Evolutionary conservation across 2,888 invertebrate genomes (phyloP), one percentile per base, ranked within the genome.

Genomic region (Plebejus argus): DNA sequence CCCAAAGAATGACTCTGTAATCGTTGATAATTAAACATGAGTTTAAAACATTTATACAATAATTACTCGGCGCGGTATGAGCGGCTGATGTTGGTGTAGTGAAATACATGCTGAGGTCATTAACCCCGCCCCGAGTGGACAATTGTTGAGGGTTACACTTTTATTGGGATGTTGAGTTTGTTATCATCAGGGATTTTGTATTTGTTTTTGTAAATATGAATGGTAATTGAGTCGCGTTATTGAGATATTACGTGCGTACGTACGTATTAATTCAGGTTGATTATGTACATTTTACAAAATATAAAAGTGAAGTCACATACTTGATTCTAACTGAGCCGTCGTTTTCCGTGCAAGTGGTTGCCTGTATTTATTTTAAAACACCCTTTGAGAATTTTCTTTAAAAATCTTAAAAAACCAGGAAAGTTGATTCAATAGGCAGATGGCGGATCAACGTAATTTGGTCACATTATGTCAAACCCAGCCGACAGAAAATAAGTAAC

Each of bases 21-120:
- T 61, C 12, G n/a, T 3, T 23, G 23, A 12, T 23, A 4, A 12
- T 23, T 61, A 61, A 61, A 61, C 33, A 15, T 15, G 85, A 88
- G 84, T 66, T 61, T 23, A 33, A 33, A 28, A 28, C 15, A 28
- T 66, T 28, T 23, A 10, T n/a, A n/a, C n/a, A 66, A 18, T 33
- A 18, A 66, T 33, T 28, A 15, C 5, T 66, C 15, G 28, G 15
- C 5, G 7, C 66, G 66, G 23, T 61, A 20, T 61, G 23, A 66
- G 12, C 28, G 66, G 28, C 18, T n/a, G 15, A 66, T 6, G 66
- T 18, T n/a, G 28, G 2, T 28, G 20, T 71, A 71, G 18, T 70
- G 35, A 70, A 66, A 66, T 28, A 66, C 12, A 66, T 28, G 15
- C 15, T 33, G 23, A 35, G 71, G 71, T 71, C 71, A 71, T 39